Evolutionary conservation across 2,888 invertebrate genomes (phyloP).

Genomic region (Creontiades dilutus): DNA sequence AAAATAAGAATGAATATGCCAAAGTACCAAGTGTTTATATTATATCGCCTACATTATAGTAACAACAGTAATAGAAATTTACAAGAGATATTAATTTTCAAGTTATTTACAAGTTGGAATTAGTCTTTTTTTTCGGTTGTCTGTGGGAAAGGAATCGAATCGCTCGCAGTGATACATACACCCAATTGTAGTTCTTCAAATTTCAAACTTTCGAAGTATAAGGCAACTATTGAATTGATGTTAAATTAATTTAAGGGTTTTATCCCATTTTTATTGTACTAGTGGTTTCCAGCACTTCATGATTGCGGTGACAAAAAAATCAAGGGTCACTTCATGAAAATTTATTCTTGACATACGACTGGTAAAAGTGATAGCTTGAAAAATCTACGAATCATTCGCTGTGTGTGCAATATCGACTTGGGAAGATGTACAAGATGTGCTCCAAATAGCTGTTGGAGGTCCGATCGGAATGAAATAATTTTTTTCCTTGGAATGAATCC

Average conservation of each 20-base stretch:
- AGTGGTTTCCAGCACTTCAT: no score
- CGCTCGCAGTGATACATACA: background rate
- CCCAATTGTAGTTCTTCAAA: background rate
- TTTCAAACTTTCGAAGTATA: background rate
- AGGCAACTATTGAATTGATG: background rate
- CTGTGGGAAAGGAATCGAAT: background rate
- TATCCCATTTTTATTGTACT: background rate
- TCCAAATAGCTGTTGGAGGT: no score
- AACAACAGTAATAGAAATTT: constrained; percentile 20
- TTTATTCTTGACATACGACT: no score
- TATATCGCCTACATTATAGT: background rate
- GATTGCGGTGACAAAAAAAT: no score
- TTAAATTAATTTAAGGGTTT: background rate
- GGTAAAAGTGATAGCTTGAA: no score
- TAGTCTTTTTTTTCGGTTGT: constrained; percentile 29
- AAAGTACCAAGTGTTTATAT: constrained; percentile 34
- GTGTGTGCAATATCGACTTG: no score
- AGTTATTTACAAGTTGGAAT: constrained; percentile 10
- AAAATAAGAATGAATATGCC: constrained; percentile 51
- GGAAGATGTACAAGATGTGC: no score
- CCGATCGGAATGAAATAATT: no score
- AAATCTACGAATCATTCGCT: no score
- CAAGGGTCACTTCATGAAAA: no score
- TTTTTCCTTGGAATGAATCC: no score
- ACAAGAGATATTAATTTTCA: constrained; percentile 18